A percentile compares a stretch with the other conserved stretches of the same genome.
These are phyloP conservation scores for Phyllotis vaccarum DNA, from an alignment of 2,797 vertebrate species.

Conservation along the genomic window DNA sequence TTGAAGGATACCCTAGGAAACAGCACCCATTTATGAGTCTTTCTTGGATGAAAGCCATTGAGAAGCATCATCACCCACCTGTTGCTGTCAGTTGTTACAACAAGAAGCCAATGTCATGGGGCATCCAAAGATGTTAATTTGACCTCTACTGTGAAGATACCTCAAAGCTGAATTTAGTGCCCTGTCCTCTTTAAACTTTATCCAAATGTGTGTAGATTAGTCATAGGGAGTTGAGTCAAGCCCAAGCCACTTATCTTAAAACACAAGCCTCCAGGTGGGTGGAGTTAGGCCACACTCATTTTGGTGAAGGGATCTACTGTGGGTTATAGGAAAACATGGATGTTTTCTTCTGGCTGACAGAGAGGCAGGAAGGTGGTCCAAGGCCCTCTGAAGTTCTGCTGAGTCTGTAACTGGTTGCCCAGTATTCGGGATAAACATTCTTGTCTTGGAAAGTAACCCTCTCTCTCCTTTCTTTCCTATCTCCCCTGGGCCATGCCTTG, in stretches of 20 bases:
- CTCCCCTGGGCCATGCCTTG: constrained; percentile 70
- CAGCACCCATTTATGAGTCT: background rate
- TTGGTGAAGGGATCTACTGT: background rate
- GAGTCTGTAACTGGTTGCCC: too few relatives aligned
- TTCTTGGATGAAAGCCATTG: background rate
- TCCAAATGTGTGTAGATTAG: background rate
- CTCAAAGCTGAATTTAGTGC: background rate
- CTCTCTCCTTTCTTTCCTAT: background rate
- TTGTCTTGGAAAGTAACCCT: background rate
- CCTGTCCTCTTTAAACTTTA: too few relatives aligned
- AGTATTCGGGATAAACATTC: background rate
- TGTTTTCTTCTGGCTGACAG: background rate
- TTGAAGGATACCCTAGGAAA: background rate
- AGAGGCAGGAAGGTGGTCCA: background rate
- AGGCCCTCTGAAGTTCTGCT: background rate
- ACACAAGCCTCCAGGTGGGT: background rate
- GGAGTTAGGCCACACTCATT: background rate
- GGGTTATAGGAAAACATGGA: background rate
- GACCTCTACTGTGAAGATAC: constrained; percentile 2
- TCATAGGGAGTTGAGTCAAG: background rate
- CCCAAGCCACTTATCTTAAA: background rate
- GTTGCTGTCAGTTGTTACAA: constrained; percentile 86
- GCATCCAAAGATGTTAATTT: constrained; percentile 80
- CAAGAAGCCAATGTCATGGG: constrained; percentile 89
- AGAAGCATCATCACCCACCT: constrained; percentile 65